These are phyloP conservation scores for Oscheius onirici DNA, from an alignment of 2,888 invertebrate species.

Conservation along the genomic window DNA sequence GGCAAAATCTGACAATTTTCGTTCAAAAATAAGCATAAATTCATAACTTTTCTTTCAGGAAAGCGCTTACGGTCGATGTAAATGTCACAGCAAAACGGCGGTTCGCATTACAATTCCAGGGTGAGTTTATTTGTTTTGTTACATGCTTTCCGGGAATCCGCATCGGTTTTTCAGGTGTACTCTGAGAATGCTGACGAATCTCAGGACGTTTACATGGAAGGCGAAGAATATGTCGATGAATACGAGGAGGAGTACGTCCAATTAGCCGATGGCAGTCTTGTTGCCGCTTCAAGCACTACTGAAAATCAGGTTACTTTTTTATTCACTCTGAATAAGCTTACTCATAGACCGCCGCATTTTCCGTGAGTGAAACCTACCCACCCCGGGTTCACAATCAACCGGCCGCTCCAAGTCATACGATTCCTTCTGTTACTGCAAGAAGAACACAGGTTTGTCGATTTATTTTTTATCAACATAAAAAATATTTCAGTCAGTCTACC, in stretches of 20 bases:
- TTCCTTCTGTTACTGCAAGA: too few species aligned
- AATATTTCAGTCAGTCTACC: too few species aligned
- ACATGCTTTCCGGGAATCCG: background rate
- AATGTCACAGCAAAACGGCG: conserved; percentile 1
- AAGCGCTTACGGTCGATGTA: background rate
- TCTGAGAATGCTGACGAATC: conserved; percentile 1
- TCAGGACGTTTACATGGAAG: conserved; percentile 15
- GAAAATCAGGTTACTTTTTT: too few species aligned
- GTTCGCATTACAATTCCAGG: background rate
- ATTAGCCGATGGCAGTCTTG: conserved; percentile 16
- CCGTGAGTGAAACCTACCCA: too few species aligned
- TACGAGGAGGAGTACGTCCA: conserved; percentile 30
- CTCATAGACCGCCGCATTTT: too few species aligned
- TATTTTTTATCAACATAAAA: too few species aligned
- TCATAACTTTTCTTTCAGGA: background rate
- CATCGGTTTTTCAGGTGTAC: conserved; percentile 4
- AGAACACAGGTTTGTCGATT: too few species aligned
- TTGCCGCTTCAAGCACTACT: background rate
- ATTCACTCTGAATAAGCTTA: too few species aligned
- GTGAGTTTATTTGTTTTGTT: background rate
- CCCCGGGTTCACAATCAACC: too few species aligned
- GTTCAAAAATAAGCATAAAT: too few species aligned
- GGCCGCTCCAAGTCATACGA: too few species aligned
- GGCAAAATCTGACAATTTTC: too few species aligned
- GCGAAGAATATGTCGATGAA: conserved; percentile 30